Evolutionary conservation across 1,140 invertebrate genomes (phyloP), one percentile per base, ranked within the genome.

Genomic region (Leptopilina clavipes): DNA sequence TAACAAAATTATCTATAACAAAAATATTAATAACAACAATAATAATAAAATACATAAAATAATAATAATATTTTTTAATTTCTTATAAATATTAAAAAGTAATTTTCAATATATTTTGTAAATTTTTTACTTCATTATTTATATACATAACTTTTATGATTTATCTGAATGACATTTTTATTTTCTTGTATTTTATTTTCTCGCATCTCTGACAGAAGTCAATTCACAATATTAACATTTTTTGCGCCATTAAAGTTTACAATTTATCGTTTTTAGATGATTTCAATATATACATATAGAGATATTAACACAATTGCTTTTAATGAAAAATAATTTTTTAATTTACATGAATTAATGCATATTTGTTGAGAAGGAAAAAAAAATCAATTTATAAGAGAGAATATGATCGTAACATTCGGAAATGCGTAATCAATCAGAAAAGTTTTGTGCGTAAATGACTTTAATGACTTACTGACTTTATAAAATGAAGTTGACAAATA

Each of bases 381-480:
- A 22, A 25, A 9, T 40, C 37, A 56, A 25, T 5, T 6, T 14
- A 9, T 12, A 31, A 31, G 56, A 25, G 12, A 31, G 25, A 31
- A 31, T 31, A 31, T 59, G 22, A 31, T 59, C 3, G 22, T 25
- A 59, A 59, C 19, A 31, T 25, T 59, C 56, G 18, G 3, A 25
- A 59, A 25, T 59, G 19, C 56, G 12, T 31, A 59, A 59, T 59
- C 56, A 25, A 59, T 59, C 56, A 25, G 10, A 59, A 59, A 59
- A 59, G 2, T 25, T 59, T 59, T 59, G 56, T 59, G 56, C 56
- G 56, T 25, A 59, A 59, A 59, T 22, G 56, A 19, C 19, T 59
- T 59, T 25, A 59, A 59, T 59, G 56, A 25, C 17, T 56, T 14
- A 31, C 12, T 59, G 56, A 22, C 19, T 59, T 59, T 25, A 31